Percentiles rank a stretch among this genome's conserved stretches.
Conservation (phyloP, 2,113 vertebrate species). For the Nannobrachium achirus region DNA sequence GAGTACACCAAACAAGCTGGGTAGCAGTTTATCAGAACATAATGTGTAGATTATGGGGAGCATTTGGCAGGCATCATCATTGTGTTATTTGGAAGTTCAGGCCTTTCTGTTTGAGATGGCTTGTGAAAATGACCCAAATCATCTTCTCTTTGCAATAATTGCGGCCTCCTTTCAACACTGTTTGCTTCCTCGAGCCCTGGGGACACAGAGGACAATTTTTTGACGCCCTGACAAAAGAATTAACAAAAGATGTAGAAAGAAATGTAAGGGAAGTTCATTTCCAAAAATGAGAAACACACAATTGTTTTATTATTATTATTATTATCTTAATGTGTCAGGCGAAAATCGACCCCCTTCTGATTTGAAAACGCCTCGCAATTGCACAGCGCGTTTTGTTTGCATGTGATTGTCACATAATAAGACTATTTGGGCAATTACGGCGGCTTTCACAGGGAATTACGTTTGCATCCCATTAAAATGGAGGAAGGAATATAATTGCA, state of each 20-base stretch:
- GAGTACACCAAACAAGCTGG: neutral
- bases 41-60: constrained; percentile 58
- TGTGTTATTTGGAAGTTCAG: constrained; percentile 6
- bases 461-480: constrained; percentile 77
- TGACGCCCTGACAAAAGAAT: constrained; percentile 43
- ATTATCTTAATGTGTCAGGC: constrained; percentile 74
- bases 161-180: neutral
- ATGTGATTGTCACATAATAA: constrained; percentile 80
- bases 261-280: too few relatives aligned
- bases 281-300: constrained; percentile 16
- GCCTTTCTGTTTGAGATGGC: constrained; percentile 17
- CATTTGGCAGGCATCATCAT: constrained; percentile 26
- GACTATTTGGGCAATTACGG: constrained; percentile 77
- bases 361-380: constrained; percentile 74
- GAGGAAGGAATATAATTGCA: constrained; percentile 70
- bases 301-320: constrained; percentile 58
- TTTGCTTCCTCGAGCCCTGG: constrained; percentile 32
- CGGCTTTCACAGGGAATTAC: constrained; percentile 77
- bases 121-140: constrained; percentile 38
- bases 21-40: constrained; percentile 11
- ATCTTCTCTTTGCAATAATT: constrained; percentile 32
- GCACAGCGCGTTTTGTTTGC: constrained; percentile 71
- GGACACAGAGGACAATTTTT: constrained; percentile 3
- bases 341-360: constrained; percentile 55
- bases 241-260: constrained; percentile 13